phyloP scores from a whole-genome alignment of 2,888 invertebrate genomes.

The Tetanocera ferruginea region DNA sequence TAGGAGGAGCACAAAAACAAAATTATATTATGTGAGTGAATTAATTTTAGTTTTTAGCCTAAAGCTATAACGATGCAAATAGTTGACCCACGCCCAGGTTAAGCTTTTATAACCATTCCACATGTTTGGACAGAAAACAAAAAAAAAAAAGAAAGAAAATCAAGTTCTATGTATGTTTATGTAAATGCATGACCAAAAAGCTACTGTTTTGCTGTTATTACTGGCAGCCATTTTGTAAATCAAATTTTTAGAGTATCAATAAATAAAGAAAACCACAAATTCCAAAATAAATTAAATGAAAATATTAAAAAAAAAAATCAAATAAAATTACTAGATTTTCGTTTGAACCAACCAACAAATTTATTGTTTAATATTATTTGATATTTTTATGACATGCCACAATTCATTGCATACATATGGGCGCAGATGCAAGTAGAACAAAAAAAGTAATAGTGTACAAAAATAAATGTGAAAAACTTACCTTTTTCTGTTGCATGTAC shows the following conservation, averaged over 20 bases:
- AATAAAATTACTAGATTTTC: background rate
- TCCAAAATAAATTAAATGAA: background rate
- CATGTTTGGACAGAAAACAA: background rate
- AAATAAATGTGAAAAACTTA: slow-evolving; percentile 53
- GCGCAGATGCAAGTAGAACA: slow-evolving; percentile 33
- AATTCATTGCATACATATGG: slow-evolving; percentile 42
- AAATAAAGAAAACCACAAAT: background rate
- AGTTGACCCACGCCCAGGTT: background rate
- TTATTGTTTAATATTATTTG: background rate
- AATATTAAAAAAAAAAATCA: background rate
- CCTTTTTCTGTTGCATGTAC: slow-evolving; percentile 68
- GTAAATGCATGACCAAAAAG: background rate
- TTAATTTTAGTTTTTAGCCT: slow-evolving; percentile 6
- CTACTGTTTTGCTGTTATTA: slow-evolving; percentile 9
- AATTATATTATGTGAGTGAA: background rate
- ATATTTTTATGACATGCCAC: slow-evolving; percentile 27
- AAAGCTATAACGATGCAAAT: slow-evolving; percentile 4
- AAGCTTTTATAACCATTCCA: background rate
- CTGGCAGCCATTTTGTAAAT: slow-evolving; percentile 3
- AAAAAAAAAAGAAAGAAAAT: background rate
- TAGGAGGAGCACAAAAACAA: slow-evolving; percentile 2
- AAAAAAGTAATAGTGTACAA: background rate
- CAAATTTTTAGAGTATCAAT: background rate
- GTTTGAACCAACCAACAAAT: background rate
- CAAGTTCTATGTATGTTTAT: background rate